Percentiles rank a stretch among this genome's conserved stretches.
These are phyloP conservation scores for Poeciliopsis paucimaculata DNA, from an alignment of 2,797 vertebrate species.

Conservation along the genomic window DNA sequence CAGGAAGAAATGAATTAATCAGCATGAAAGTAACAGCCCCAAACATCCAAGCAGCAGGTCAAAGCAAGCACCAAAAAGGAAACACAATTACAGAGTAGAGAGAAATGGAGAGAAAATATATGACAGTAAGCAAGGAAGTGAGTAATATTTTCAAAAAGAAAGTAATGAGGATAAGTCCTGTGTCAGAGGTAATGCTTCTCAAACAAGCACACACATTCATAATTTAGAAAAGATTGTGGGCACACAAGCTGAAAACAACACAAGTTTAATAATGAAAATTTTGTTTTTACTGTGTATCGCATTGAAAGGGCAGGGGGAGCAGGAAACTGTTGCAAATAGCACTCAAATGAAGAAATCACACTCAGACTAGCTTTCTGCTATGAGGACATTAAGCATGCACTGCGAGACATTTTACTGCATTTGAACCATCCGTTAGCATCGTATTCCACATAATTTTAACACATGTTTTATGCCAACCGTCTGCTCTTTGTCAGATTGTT, in stretches of 20 bases:
- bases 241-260: not conserved
- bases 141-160: constrained; percentile 40
- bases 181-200: constrained; percentile 29
- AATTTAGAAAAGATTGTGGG: constrained; percentile 52
- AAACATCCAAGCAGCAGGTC: constrained; percentile 58
- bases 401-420: not conserved
- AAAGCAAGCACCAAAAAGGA: constrained; percentile 50
- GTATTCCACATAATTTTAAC: not conserved
- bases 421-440: not conserved
- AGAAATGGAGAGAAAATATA: constrained; percentile 9
- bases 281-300: not conserved
- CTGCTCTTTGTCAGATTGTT: not conserved
- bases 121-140: not conserved
- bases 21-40: constrained; percentile 70
- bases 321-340: not conserved
- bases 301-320: not conserved
- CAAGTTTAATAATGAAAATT: not conserved
- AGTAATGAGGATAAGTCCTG: constrained; percentile 27
- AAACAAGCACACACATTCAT: constrained; percentile 33
- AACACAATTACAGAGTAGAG: constrained; percentile 60
- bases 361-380: not conserved
- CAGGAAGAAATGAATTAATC: constrained; percentile 71
- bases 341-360: not conserved
- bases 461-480: not conserved
- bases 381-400: not conserved